Conservation (phyloP, 1,140 invertebrate species). For the Euwallacea fornicatus region DNA sequence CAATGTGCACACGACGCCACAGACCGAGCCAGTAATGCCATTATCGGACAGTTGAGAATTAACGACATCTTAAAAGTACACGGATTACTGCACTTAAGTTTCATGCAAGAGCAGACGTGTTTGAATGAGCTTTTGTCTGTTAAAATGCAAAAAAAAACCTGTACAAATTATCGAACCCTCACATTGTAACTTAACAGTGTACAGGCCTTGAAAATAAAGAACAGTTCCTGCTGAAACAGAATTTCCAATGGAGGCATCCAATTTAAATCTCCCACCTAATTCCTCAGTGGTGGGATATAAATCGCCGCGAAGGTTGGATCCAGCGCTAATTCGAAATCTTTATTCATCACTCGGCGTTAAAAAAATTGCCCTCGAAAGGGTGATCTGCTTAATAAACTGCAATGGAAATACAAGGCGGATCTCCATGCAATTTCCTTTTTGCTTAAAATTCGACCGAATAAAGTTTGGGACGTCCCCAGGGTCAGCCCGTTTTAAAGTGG, state of each 20-base stretch:
- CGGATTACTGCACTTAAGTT: too few relatives aligned
- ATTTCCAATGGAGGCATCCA: too few relatives aligned
- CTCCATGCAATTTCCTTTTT: conserved; percentile 28
- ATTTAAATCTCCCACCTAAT: too few relatives aligned
- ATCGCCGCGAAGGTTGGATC: too few relatives aligned
- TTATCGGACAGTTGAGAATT: conserved; percentile 15
- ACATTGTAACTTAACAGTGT: too few relatives aligned
- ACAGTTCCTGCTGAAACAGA: too few relatives aligned
- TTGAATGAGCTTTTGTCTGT: too few relatives aligned
- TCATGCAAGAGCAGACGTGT: too few relatives aligned
- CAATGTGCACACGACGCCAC: conserved; percentile 14
- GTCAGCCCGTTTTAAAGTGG: conserved; percentile 3
- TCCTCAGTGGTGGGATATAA: too few relatives aligned
- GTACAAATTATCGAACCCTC: too few relatives aligned
- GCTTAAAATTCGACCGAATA: conserved; percentile 30
- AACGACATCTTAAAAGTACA: background rate
- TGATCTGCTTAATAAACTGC: conserved; percentile 33
- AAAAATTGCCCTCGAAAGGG: conserved; percentile 26
- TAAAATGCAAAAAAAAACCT: too few relatives aligned
- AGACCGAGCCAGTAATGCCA: conserved; percentile 4
- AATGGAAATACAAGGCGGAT: conserved; percentile 32
- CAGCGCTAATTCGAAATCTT: conserved; percentile 15
- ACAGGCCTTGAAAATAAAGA: too few relatives aligned
- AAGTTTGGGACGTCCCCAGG: conserved; percentile 15
- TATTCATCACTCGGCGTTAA: conserved; percentile 25